phyloP scores from a whole-genome alignment of 2,888 invertebrate species.

The Nomada lathburiana region DNA sequence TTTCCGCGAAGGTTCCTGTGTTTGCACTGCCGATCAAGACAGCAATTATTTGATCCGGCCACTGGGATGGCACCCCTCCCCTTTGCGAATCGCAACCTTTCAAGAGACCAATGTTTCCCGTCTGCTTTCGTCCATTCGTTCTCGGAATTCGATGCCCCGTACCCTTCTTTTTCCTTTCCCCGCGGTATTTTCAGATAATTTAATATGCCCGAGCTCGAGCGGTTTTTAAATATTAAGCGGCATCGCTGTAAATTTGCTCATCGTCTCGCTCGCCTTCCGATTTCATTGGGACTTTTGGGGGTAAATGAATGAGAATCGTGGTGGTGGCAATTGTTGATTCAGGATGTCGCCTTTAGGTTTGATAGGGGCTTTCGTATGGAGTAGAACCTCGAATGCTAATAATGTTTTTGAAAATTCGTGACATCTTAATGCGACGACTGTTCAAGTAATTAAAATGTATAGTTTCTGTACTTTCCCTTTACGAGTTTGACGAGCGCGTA shows the following conservation, averaged over 20 bases:
- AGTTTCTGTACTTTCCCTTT: no score
- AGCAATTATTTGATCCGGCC: constrained; percentile 78
- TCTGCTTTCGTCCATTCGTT: neutral
- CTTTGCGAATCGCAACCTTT: constrained; percentile 6
- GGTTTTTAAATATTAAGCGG: constrained; percentile 43
- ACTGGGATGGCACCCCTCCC: constrained; percentile 34
- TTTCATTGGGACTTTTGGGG: neutral
- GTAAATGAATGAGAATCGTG: neutral
- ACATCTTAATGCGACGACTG: neutral
- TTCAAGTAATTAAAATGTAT: neutral
- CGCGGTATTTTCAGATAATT: constrained; percentile 37
- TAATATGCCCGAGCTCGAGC: constrained; percentile 25
- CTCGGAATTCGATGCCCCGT: neutral
- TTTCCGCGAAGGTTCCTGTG: constrained; percentile 48
- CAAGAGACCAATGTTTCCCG: neutral
- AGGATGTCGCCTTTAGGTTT: neutral
- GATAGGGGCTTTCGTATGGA: neutral
- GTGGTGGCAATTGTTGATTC: neutral
- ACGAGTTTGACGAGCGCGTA: neutral
- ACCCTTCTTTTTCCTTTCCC: neutral
- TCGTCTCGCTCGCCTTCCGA: neutral
- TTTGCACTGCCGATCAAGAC: constrained; percentile 76
- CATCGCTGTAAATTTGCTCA: constrained; percentile 20
- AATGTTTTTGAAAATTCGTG: no score
- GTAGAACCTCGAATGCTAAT: no score